Evolutionary conservation across 2,113 vertebrate genomes (phyloP).

Genomic region (Hydropotes inermis): DNA sequence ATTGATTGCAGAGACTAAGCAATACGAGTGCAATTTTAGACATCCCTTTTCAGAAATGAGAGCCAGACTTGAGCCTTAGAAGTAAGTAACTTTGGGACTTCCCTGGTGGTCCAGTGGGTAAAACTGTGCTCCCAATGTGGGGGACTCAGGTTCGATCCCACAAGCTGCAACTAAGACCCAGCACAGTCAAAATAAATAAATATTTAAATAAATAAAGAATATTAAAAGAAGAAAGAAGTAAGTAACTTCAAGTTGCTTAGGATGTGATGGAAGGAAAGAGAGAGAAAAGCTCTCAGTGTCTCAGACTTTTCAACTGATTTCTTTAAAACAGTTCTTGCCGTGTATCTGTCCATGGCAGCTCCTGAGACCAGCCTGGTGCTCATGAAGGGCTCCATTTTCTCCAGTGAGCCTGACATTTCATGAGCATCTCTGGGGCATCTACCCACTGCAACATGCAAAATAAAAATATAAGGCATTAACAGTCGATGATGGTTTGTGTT

Average conservation of each 20-base stretch:
- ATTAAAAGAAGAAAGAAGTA: not conserved
- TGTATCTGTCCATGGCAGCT: not conserved
- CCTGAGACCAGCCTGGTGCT: not conserved
- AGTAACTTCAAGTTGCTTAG: not conserved
- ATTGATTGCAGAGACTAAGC: not conserved
- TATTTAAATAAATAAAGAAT: not conserved
- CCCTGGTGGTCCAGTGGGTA: not conserved
- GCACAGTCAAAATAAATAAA: not conserved
- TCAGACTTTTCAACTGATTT: not conserved
- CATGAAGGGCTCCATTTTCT: not conserved
- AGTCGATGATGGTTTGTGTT: not conserved
- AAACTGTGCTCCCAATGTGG: not conserved
- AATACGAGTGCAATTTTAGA: not conserved
- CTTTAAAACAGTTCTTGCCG: not conserved
- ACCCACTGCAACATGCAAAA: not conserved
- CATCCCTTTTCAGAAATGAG: not conserved
- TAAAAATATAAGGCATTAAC: not conserved
- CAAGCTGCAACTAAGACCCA: not conserved
- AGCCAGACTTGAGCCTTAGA: not conserved
- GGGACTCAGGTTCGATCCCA: not conserved
- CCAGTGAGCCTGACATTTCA: not conserved
- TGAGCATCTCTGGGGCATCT: not conserved
- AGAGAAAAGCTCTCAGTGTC: not conserved
- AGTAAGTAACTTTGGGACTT: not conserved
- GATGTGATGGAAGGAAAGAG: not conserved